Evolutionary conservation across 92 coral and sea anemone genomes (phyloP).

Genomic region (Epizoanthus rinbou): DNA sequence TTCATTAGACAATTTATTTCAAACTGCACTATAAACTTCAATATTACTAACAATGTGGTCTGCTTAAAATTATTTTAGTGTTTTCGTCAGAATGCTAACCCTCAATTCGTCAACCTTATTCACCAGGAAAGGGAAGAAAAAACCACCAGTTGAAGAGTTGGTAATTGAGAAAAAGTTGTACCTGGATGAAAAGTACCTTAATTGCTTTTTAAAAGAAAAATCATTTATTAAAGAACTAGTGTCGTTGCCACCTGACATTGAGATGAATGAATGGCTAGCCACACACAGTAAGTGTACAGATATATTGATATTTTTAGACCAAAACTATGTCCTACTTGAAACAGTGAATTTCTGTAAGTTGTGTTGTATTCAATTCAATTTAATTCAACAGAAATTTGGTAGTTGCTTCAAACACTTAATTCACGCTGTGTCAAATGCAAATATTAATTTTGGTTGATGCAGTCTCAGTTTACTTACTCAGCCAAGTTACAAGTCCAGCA

Average conservation of each 20-base stretch:
- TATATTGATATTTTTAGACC: background rate
- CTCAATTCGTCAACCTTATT: background rate
- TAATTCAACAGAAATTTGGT: too few species aligned
- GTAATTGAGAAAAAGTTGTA: constrained; percentile 91
- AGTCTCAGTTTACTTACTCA: too few species aligned
- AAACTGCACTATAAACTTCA: too few species aligned
- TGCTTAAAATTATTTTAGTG: background rate
- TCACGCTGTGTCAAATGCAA: too few species aligned
- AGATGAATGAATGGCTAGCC: constrained; percentile 95
- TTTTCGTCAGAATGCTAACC: background rate
- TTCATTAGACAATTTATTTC: too few species aligned
- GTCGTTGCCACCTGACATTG: constrained; percentile 81
- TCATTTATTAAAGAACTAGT: constrained; percentile 76
- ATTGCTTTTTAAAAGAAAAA: constrained; percentile 68
- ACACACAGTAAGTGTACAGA: constrained; percentile 81
- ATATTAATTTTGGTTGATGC: too few species aligned
- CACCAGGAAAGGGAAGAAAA: constrained; percentile 91
- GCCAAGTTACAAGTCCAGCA: too few species aligned
- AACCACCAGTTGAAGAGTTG: constrained; percentile 63
- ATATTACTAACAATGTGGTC: too few species aligned
- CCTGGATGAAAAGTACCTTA: constrained; percentile 76
- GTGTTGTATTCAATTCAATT: too few species aligned
- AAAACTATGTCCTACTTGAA: too few species aligned
- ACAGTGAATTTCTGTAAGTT: too few species aligned
- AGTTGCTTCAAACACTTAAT: too few species aligned